phyloP scores from a whole-genome alignment of 2,797 vertebrate genomes.

The Hirundo rustica region DNA sequence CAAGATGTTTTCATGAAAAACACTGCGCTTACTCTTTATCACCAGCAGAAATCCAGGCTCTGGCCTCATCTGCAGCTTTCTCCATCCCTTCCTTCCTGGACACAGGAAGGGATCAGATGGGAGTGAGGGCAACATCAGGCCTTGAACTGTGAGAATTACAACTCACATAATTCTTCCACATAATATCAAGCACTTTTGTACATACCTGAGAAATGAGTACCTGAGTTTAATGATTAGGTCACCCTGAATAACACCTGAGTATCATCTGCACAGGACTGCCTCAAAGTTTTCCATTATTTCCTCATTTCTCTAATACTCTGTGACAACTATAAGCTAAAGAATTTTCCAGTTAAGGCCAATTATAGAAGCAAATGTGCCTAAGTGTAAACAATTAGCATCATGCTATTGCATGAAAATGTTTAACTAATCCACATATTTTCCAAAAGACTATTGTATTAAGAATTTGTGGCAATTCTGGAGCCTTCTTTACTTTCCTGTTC shows the following conservation, averaged over 20 bases:
- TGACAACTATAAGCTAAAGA: slow-evolving; percentile 49
- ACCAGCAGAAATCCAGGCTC: neutral
- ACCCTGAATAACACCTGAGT: slow-evolving; percentile 19
- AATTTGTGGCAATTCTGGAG: neutral
- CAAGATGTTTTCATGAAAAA: neutral
- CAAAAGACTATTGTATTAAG: neutral
- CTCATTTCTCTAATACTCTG: slow-evolving; percentile 51
- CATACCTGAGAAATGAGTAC: slow-evolving; percentile 22
- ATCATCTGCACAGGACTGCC: slow-evolving; percentile 27
- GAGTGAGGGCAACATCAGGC: neutral
- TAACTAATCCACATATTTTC: slow-evolving; percentile 63
- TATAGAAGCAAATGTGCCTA: slow-evolving; percentile 58
- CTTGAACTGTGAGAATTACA: neutral
- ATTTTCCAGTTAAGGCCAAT: slow-evolving; percentile 67
- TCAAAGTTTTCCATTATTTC: neutral
- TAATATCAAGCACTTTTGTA: slow-evolving; percentile 31
- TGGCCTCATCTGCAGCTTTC: too few relatives aligned
- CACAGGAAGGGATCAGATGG: fast-evolving
- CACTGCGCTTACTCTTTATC: fast-evolving
- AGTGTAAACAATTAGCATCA: slow-evolving; percentile 60
- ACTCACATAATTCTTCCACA: neutral
- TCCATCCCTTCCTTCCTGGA: neutral
- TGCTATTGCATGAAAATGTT: slow-evolving; percentile 60
- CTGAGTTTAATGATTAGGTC: slow-evolving; percentile 46
- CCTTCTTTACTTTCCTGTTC: neutral